These are phyloP conservation scores for Proteles cristata DNA, from an alignment of 2,113 vertebrate genomes.

Conservation along the genomic window DNA sequence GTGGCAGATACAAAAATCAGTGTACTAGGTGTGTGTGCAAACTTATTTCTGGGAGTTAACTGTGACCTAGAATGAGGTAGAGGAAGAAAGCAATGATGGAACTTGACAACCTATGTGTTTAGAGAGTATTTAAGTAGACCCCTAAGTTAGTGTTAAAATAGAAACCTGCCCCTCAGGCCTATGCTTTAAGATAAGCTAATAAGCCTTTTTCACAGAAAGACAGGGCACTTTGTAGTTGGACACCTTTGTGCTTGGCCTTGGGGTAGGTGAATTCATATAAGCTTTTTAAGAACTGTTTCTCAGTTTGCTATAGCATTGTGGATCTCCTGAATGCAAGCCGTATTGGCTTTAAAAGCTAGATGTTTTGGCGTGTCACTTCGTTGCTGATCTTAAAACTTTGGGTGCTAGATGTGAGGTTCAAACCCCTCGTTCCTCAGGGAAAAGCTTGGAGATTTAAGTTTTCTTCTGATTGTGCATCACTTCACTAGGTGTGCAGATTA, in stretches of 20 bases:
- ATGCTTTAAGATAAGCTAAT: background rate
- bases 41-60: background rate
- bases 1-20: background rate
- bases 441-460: background rate
- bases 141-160: background rate
- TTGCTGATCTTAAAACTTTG: background rate
- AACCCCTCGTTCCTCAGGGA: background rate
- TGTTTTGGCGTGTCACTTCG: background rate
- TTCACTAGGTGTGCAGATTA: background rate
- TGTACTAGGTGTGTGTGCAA: background rate
- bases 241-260: background rate
- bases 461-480: background rate
- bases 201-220: background rate
- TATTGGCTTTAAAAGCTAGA: background rate
- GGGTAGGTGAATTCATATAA: background rate
- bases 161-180: background rate
- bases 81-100: background rate
- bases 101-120: background rate
- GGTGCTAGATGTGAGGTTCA: background rate
- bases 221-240: background rate
- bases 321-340: background rate
- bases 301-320: background rate
- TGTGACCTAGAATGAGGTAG: background rate
- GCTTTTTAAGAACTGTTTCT: background rate
- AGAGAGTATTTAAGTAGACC: background rate